Evolutionary conservation across 2,113 vertebrate genomes (phyloP).

Genomic region (Pedionomus torquatus): DNA sequence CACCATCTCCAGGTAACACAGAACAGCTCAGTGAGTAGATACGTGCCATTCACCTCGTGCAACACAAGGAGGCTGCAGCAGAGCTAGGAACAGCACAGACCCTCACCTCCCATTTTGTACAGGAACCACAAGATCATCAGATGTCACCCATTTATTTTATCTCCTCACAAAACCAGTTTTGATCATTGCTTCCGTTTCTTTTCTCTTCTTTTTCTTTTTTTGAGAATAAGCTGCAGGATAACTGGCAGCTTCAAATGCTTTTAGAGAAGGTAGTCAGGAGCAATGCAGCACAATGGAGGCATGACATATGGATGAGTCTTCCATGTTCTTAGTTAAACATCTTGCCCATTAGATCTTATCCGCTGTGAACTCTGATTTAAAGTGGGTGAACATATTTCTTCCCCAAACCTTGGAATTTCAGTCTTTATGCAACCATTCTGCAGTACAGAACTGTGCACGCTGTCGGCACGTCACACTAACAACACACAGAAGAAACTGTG

Average conservation of each 20-base stretch:
- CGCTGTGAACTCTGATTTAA: not conserved
- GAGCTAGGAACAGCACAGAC: not conserved
- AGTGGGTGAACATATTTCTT: not conserved
- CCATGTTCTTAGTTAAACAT: fast-evolving
- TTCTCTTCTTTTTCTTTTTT: not conserved
- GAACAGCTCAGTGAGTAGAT: not conserved
- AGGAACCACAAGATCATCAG: not conserved
- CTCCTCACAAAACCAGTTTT: not conserved
- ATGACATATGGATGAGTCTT: fast-evolving
- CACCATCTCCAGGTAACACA: fast-evolving
- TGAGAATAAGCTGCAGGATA: not conserved
- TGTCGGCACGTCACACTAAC: not conserved
- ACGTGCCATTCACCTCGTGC: not conserved
- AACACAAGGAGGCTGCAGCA: conserved; percentile 13
- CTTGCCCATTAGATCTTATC: not conserved
- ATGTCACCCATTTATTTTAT: not conserved
- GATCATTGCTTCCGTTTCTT: not conserved
- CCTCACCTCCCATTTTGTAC: not conserved
- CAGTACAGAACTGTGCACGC: not conserved
- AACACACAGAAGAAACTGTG: not conserved
- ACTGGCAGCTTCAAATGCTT: not conserved
- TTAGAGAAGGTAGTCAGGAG: not conserved
- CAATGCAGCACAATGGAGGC: fast-evolving
- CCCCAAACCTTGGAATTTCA: not conserved
- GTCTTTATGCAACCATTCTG: not conserved